Base-by-base conservation (phyloP, 2,113 vertebrate species). In the Acrocephalus kingi region DNA sequence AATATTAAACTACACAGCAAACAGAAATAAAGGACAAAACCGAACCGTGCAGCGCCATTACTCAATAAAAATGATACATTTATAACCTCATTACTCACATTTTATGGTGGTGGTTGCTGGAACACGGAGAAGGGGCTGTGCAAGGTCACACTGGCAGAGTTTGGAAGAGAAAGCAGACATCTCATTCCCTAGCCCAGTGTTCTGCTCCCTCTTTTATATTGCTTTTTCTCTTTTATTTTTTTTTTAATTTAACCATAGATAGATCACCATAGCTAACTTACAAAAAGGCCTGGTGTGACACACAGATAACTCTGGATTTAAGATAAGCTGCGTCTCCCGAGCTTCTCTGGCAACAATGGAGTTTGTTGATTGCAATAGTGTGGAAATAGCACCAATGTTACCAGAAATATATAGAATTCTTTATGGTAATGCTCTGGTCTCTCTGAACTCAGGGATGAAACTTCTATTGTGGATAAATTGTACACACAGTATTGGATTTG, bases 61-160 rank as follows among this genome's bases (percentile, higher is more conserved):
- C 68, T 95, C 95, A 92, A 71, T 46, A 85, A 92, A 94, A 97
- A 92, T 63, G 72, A 92, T 95, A 85, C 14, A 0, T 87, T 96
- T 94, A 95, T 86, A 94, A 94, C 89, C 84, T 85, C 92, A 52
- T 96, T 91, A 88, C 68, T 97, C 92, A 94, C 71, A 4, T 66
- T 96, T 95, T 96, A 95, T 94, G 51, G 94, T 49, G 52, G 84
- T 73, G 77, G 81, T 9, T 89, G 81, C 66, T 81, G 73, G 16
- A 89, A 94, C 68, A 54, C 31, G 28, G 80, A 71, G 76, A 81
- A 90, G 68, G 39, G 69, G 56, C 74, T 87, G 62, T 15, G 52
- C 89, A 96, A 96, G 95, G 95, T 96, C 91, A 95, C 54, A 22
- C 25, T 2, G 18, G 41, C 52, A 76, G 73, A 41, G 66, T 2